Conservation (phyloP, 2,113 vertebrate genomes). For the Scatophagus argus region DNA sequence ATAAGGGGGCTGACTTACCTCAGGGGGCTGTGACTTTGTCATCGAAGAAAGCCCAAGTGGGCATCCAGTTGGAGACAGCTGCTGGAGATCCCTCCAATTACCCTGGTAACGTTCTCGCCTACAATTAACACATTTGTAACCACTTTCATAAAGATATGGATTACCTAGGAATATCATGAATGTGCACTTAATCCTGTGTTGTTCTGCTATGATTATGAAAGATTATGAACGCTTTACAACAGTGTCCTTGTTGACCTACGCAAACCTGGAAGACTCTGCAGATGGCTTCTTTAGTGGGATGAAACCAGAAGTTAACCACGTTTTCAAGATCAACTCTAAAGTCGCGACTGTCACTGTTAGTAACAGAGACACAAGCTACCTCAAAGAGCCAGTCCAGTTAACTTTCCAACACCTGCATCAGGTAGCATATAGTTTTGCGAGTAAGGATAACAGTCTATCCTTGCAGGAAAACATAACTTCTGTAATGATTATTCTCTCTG, state of each 20-base stretch:
- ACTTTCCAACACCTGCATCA: conserved; percentile 73
- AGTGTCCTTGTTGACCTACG: conserved; percentile 81
- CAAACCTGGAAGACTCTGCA: conserved; percentile 63
- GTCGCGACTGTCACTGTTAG: conserved; percentile 80
- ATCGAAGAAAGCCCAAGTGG: conserved; percentile 58
- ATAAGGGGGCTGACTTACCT: conserved; percentile 17
- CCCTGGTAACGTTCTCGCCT: conserved; percentile 50
- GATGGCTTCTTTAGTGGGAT: conserved; percentile 45
- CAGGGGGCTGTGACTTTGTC: conserved; percentile 53
- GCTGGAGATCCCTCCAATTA: conserved; percentile 63
- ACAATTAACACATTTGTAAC: not conserved
- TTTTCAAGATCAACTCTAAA: conserved; percentile 74
- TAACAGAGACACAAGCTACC: conserved; percentile 74
- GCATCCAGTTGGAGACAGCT: conserved; percentile 79
- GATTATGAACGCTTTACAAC: conserved; percentile 75
- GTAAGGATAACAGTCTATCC: not conserved
- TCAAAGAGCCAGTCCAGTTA: conserved; percentile 73
- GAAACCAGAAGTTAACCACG: conserved; percentile 4
- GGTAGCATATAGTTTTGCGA: conserved; percentile 25
- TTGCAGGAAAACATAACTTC: not conserved
- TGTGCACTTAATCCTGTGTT: not conserved
- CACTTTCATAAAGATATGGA: too few species aligned
- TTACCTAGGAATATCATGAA: not conserved
- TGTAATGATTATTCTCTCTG: not conserved
- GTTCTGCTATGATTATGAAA: conserved; percentile 50